Percentiles rank a stretch among this genome's conserved stretches.
phyloP scores from a whole-genome alignment of 2,888 invertebrate genomes.

The Apodemia duryi region DNA sequence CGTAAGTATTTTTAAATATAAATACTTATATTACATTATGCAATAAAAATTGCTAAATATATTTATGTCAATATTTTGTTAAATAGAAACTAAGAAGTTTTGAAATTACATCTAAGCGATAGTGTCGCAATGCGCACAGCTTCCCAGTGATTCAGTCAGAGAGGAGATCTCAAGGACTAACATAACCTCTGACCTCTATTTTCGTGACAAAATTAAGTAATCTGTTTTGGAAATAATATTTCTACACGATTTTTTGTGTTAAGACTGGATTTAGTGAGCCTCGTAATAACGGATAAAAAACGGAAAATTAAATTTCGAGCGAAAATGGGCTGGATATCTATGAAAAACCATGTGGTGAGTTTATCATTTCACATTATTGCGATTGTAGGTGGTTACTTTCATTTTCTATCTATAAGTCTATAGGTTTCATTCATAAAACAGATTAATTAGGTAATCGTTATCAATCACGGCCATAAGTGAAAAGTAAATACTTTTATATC shows the following conservation, averaged over 20 bases:
- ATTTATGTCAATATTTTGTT: not conserved
- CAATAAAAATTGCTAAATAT: not conserved
- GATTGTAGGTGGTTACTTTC: not conserved
- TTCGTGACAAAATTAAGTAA: conserved; percentile 18
- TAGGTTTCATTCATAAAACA: not conserved
- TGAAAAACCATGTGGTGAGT: conserved; percentile 77
- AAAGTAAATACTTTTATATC: too few relatives aligned
- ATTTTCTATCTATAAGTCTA: not conserved
- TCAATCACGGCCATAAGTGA: too few relatives aligned
- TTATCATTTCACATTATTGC: not conserved
- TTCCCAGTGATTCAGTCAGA: conserved; percentile 63
- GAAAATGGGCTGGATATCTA: conserved; percentile 75
- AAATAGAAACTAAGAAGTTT: not conserved
- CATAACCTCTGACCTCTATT: conserved; percentile 56
- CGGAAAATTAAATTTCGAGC: conserved; percentile 55
- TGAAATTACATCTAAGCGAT: conserved; percentile 27
- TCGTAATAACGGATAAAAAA: conserved; percentile 54
- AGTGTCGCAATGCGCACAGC: conserved; percentile 78
- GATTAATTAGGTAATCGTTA: too few relatives aligned
- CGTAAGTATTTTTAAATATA: not conserved
- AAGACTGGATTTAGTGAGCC: conserved; percentile 14
- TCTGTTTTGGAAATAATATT: not conserved
- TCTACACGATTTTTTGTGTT: conserved; percentile 5
- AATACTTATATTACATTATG: not conserved
- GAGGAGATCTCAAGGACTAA: conserved; percentile 62